Conservation (phyloP, 2,888 invertebrate genomes). For the Julus scandinavius region DNA sequence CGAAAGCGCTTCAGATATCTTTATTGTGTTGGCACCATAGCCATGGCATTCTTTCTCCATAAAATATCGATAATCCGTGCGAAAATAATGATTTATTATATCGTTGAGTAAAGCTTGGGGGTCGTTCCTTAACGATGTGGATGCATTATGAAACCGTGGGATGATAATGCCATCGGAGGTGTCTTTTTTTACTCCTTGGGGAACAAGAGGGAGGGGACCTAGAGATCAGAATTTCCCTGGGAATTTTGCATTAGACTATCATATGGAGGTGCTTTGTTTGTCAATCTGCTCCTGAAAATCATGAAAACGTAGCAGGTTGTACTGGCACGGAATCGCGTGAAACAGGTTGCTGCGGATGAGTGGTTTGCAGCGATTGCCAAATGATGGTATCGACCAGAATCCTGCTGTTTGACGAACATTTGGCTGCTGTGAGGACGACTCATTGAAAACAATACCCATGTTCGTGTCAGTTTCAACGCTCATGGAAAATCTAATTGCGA, state of each 20-base stretch:
- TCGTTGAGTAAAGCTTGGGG: constrained; percentile 27
- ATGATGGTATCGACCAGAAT: neutral
- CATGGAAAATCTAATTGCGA: too few relatives aligned
- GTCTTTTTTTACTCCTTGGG: neutral
- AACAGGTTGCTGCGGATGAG: neutral
- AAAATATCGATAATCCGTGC: neutral
- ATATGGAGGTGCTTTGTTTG: neutral
- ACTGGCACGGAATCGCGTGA: too few relatives aligned
- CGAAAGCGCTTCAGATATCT: neutral
- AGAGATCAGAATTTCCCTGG: neutral
- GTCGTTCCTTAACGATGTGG: neutral
- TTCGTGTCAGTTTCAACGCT: too few relatives aligned
- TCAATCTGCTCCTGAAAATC: neutral
- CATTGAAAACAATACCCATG: neutral
- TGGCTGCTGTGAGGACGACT: neutral
- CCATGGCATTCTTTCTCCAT: neutral
- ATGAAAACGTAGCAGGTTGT: constrained; percentile 4
- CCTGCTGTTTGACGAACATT: neutral
- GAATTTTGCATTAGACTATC: neutral
- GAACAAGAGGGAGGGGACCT: neutral
- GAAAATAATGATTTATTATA: neutral
- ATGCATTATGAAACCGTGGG: constrained; percentile 16
- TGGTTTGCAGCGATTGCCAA: neutral
- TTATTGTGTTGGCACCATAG: neutral
- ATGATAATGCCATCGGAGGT: neutral